These are phyloP conservation scores for Pogonognathellus flavescens DNA, from an alignment of 1,140 invertebrate species.

Conservation along the genomic window DNA sequence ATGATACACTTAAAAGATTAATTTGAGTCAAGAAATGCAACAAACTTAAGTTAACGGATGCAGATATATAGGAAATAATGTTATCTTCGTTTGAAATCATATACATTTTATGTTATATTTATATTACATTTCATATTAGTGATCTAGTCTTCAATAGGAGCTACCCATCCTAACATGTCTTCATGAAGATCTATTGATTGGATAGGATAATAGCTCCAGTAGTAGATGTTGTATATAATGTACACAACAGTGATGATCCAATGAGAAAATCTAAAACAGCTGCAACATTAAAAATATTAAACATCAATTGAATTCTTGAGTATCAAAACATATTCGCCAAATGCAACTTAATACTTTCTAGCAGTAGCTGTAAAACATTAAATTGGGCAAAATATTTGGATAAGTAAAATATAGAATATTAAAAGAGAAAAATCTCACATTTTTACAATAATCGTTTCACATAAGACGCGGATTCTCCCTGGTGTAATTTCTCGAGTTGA, in stretches of 20 bases:
- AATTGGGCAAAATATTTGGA: too few species aligned
- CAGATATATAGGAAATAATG: too few species aligned
- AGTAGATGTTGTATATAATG: not conserved
- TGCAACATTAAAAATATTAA: not conserved
- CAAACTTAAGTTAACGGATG: too few species aligned
- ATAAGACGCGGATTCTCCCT: not conserved
- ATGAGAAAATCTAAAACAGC: not conserved
- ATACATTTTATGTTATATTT: too few species aligned
- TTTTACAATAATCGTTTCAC: not conserved
- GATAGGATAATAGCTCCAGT: not conserved
- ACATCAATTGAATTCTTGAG: not conserved
- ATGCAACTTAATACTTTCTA: too few species aligned
- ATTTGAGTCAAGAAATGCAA: too few species aligned
- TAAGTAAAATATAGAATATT: too few species aligned
- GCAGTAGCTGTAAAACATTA: too few species aligned
- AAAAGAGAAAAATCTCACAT: not conserved
- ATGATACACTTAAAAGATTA: too few species aligned
- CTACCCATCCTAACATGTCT: not conserved
- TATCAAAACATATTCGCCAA: not conserved
- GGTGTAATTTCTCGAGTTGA: constrained; percentile 5
- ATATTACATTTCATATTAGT: too few species aligned
- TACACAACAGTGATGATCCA: not conserved
- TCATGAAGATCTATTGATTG: not conserved
- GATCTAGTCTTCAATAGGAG: not conserved
- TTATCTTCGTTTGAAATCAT: too few species aligned